Base-by-base conservation (phyloP, 2,888 invertebrate genomes). In the Acronicta alni region DNA sequence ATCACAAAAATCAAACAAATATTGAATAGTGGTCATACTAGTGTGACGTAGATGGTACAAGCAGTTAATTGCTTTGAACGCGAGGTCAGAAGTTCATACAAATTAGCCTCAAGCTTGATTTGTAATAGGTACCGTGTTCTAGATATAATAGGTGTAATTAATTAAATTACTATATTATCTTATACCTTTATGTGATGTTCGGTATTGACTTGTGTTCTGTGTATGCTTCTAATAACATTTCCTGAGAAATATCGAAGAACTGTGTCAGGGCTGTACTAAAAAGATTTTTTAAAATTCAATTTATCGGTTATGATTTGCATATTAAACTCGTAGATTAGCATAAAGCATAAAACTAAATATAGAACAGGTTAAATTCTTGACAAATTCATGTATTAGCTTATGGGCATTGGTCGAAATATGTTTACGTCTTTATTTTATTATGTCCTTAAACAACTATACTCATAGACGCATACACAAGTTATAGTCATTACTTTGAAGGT, bases 61-160 rank as follows among this genome's bases (percentile, higher is more conserved):
- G 54, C 64, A 51, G 57, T 60, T 77, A 84, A 86, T 85, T 77
- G 79, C 59, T 58, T 61, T 66, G 72, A 63, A 71, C 62, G 61
- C 60, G 71, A 66, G 77, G 81, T 88, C 84, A 83, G 57, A 73
- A 79, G 84, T 78, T 83, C 81, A 81, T 76, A 72, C 69, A 59
- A 80, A 83, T 86, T 81, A 81, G 68, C 66, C 47, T 41, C 56
- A 57, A 67, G 54, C 55, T 70, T 77, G 74, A 74, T 74, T 62
- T 75, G 65, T 56, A 69, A 26, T 56, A 47, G 15, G 43, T 57
- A n/a, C n/a, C n/a, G n/a, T 42, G 30, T 45, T 41, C 15, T 18
- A 1, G 3, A 35, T 35, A n/a, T 4, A n/a, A 35, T n/a, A n/a
- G n/a, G 7, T 35, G 35, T n/a, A 4, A 35, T 14, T n/a, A n/a